A percentile compares a stretch with the other conserved stretches of the same genome.
Evolutionary conservation across 2,113 vertebrate species (phyloP).

Genomic region (Paratilapia polleni): DNA sequence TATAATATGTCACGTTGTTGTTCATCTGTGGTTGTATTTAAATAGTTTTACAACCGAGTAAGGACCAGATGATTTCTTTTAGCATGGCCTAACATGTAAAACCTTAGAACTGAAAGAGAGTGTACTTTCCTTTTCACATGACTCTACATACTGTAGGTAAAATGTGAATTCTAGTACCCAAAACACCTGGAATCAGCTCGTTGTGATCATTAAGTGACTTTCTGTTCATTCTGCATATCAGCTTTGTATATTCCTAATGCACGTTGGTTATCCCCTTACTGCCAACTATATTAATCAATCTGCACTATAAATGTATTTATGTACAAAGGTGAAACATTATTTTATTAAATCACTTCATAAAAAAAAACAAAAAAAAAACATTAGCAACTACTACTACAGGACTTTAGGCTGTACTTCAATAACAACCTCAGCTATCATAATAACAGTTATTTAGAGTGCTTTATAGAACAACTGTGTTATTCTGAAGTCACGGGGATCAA

Average conservation of each 20-base stretch:
- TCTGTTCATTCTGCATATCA: neutral
- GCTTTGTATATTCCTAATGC: neutral
- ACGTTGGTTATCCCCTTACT: neutral
- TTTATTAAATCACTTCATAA: neutral
- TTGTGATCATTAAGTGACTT: neutral
- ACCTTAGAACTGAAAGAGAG: neutral
- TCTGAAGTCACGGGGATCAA: slow-evolving; percentile 16
- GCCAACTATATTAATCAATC: neutral
- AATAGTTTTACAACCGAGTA: neutral
- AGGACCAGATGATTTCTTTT: neutral
- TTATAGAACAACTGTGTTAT: slow-evolving; percentile 1
- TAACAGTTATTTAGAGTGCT: slow-evolving; percentile 38
- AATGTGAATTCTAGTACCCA: neutral
- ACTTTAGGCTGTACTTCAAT: neutral
- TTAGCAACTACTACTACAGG: neutral
- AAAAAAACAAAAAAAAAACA: neutral
- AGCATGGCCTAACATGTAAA: neutral
- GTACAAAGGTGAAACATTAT: neutral
- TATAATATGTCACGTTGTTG: no score
- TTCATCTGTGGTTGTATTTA: neutral
- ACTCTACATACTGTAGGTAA: neutral
- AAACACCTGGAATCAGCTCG: no score
- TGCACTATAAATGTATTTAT: neutral
- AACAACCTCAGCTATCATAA: slow-evolving; percentile 19
- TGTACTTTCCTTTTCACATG: neutral